Conservation (phyloP, 1,140 invertebrate genomes). For the Heterodera schachtii region DNA sequence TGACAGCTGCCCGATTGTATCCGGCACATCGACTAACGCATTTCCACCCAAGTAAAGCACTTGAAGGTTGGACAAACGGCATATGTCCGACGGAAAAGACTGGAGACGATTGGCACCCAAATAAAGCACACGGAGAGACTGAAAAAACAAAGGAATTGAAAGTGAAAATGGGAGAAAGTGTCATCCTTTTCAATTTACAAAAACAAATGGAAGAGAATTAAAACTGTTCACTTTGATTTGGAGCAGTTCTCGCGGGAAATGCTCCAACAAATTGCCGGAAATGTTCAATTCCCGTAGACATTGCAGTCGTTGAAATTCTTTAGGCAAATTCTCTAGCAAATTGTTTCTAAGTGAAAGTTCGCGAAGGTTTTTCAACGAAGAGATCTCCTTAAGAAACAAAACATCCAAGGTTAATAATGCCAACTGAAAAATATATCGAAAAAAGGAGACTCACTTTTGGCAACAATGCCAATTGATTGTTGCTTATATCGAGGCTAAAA, state of each 20-base stretch:
- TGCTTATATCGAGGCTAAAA: conserved; percentile 46
- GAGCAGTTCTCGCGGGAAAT: conserved; percentile 83
- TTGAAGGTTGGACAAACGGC: conserved; percentile 76
- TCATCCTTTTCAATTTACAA: too few relatives aligned
- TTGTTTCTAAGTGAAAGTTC: conserved; percentile 81
- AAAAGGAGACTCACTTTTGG: not conserved
- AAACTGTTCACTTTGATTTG: conserved; percentile 69
- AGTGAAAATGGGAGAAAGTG: too few relatives aligned
- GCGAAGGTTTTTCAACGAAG: conserved; percentile 4
- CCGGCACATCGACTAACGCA: conserved; percentile 80
- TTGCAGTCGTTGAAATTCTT: conserved; percentile 91
- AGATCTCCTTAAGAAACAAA: conserved; percentile 16
- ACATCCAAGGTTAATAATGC: not conserved
- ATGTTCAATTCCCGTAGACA: conserved; percentile 92
- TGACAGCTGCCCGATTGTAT: conserved; percentile 79
- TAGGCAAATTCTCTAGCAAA: conserved; percentile 84
- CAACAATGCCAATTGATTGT: conserved; percentile 36
- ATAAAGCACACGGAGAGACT: conserved; percentile 80
- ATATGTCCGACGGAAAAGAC: conserved; percentile 80
- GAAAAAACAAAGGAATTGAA: too few relatives aligned
- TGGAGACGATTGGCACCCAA: conserved; percentile 83
- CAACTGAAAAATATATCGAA: not conserved
- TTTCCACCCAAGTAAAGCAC: conserved; percentile 90
- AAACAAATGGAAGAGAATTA: too few relatives aligned
- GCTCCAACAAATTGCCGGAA: conserved; percentile 86